Evolutionary conservation across 2,888 invertebrate species (phyloP).

Genomic region (Brachypterus glaber): DNA sequence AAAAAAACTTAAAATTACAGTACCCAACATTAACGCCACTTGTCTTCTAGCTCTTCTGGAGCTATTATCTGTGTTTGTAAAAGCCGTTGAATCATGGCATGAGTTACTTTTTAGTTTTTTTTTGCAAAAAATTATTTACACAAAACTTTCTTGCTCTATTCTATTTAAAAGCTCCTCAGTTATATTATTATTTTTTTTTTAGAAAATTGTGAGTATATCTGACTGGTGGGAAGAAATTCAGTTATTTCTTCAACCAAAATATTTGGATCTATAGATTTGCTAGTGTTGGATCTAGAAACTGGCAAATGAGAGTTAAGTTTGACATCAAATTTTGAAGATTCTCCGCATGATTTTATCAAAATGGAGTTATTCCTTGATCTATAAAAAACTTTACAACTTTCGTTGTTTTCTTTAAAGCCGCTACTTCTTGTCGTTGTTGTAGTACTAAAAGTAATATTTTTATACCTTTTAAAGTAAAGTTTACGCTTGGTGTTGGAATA

Average conservation of each 20-base stretch:
- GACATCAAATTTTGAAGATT: no score
- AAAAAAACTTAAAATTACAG: conserved; percentile 81
- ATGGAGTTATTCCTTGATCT: conserved; percentile 32
- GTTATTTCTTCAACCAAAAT: conserved; percentile 16
- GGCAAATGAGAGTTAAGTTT: no score
- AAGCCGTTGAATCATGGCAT: no score
- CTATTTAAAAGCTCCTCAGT: no score
- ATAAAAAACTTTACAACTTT: conserved; percentile 33
- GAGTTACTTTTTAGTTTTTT: no score
- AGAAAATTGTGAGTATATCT: no score
- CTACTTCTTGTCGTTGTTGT: conserved; percentile 41
- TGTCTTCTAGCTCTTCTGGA: conserved; percentile 66
- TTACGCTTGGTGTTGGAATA: conserved; percentile 49
- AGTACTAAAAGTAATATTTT: conserved; percentile 50
- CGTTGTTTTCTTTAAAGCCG: conserved; percentile 31
- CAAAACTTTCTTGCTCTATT: no score
- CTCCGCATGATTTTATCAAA: conserved; percentile 32
- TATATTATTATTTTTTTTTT: no score
- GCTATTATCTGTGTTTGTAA: conserved; percentile 63
- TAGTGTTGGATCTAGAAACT: conserved; percentile 48
- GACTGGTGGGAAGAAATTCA: conserved; percentile 14
- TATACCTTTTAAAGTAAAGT: conserved; percentile 41
- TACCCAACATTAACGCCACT: conserved; percentile 78
- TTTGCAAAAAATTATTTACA: no score
- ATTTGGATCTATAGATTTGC: conserved; percentile 45